Evolutionary conservation across 2,113 vertebrate species (phyloP), one percentile per base, ranked within the genome.

Genomic region (Chaenogobius annularis): DNA sequence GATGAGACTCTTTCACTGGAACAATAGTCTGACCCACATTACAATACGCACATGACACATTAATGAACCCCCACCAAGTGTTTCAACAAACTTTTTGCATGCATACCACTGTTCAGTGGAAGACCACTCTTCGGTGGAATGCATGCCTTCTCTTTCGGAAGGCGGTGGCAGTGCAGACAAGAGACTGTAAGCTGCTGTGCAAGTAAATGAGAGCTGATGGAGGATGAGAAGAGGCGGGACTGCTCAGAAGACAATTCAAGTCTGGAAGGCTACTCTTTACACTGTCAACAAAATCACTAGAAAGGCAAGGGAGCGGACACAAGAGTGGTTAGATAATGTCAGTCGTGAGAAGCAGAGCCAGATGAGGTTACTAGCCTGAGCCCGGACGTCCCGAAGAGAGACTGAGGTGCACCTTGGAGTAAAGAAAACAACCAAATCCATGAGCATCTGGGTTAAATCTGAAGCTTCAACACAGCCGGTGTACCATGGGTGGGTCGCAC

Each of bases 401-500:
- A 64, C 47, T 80, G 79, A 79, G 82, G 79, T 85, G 86, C 87
- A 88, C 52, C 68, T 66, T 31, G 35, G 26, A 37, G 43, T 20
- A 78, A 31, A 15, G n/a, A 54, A 58, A 4, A 52, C 37, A 35
- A 7, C 13, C 37, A 47, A 44, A 47, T 19, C 58, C 58, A 68
- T 20, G 31, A 79, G 68, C 75, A 71, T 82, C 80, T 77, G 72
- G 61, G 61, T 78, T 68, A 64, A 80, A 77, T 72, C 72, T 66
- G 68, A 83, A 44, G 62, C 19, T 54, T 69, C 72, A 73, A 19
- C 64, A 44, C 79, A 3, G 74, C 85, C 83, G 74, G 75, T 77
- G 78, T 58, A 58, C 80, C 82, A 92, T 92, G 92, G 91, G 91
- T 78, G 88, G 89, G 81, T 91, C 93, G 63, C 78, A 92, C 63